phyloP scores from a whole-genome alignment of 1,140 invertebrate genomes.

The Colletes latitarsis region DNA sequence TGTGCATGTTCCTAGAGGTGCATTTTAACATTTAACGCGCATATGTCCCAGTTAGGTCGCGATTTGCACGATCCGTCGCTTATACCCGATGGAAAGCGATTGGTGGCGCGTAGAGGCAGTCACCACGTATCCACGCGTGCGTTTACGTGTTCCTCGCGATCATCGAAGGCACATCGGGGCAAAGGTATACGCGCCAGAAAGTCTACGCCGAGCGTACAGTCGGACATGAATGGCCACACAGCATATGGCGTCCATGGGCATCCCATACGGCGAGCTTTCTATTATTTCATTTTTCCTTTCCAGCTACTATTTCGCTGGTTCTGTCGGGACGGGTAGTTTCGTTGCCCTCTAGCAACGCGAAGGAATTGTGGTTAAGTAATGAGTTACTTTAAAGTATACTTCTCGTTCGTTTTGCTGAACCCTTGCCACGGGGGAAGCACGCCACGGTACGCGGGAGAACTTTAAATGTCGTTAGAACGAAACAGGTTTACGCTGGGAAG shows the following conservation, averaged over 20 bases:
- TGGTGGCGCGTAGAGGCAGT: constrained; percentile 13
- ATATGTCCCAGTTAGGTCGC: neutral
- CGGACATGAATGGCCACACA: constrained; percentile 57
- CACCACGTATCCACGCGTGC: constrained; percentile 18
- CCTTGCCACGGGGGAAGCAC: neutral
- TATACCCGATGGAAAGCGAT: constrained; percentile 35
- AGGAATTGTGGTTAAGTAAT: constrained; percentile 25
- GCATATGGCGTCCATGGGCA: constrained; percentile 47
- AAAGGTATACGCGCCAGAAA: constrained; percentile 14
- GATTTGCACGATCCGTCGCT: constrained; percentile 16
- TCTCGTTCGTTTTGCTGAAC: neutral
- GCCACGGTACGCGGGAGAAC: too few relatives aligned
- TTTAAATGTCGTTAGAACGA: constrained; percentile 2
- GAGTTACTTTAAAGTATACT: constrained; percentile 21
- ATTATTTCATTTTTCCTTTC: neutral
- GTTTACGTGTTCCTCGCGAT: constrained; percentile 2
- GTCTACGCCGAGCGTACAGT: constrained; percentile 39
- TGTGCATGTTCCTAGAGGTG: neutral
- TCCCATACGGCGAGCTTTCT: constrained; percentile 25
- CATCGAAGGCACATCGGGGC: neutral
- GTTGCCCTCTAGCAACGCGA: neutral
- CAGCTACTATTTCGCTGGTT: neutral
- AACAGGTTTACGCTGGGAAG: too few relatives aligned
- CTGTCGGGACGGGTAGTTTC: neutral
- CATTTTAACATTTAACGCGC: constrained; percentile 31